Conservation (phyloP, 2,113 vertebrate species). For the Cisticola juncidis region DNA sequence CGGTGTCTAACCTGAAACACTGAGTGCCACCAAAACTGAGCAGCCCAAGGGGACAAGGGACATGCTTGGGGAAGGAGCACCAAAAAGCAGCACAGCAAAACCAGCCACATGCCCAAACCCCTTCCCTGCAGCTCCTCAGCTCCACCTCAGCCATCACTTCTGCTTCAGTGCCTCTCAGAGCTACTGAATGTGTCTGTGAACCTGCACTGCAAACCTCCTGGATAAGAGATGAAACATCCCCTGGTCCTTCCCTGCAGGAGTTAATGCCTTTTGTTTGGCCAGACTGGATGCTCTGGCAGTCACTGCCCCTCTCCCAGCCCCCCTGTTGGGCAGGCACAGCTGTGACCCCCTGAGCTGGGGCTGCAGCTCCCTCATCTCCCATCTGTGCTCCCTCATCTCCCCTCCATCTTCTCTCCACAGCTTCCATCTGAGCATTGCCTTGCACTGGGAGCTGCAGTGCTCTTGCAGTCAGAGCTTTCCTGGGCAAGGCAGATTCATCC, state of each 20-base stretch:
- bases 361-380: background rate
- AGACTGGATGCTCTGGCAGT: background rate
- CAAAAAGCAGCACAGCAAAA: background rate
- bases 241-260: background rate
- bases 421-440: background rate
- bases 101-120: background rate
- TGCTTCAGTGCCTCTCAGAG: background rate
- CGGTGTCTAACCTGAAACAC: background rate
- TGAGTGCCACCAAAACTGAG: background rate
- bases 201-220: background rate
- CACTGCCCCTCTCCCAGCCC: background rate
- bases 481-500: background rate
- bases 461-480: background rate
- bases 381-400: background rate
- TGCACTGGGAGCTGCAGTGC: background rate
- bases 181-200: rapidly evolving
- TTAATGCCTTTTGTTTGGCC: background rate
- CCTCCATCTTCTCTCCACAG: background rate
- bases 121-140: background rate
- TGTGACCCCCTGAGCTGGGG: background rate
- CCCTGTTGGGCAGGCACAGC: background rate
- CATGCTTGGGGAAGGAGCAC: background rate
- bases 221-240: background rate
- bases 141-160: background rate
- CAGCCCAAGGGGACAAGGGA: background rate